phyloP scores from a whole-genome alignment of 2,888 invertebrate species.

The Odiellus spinosus region DNA sequence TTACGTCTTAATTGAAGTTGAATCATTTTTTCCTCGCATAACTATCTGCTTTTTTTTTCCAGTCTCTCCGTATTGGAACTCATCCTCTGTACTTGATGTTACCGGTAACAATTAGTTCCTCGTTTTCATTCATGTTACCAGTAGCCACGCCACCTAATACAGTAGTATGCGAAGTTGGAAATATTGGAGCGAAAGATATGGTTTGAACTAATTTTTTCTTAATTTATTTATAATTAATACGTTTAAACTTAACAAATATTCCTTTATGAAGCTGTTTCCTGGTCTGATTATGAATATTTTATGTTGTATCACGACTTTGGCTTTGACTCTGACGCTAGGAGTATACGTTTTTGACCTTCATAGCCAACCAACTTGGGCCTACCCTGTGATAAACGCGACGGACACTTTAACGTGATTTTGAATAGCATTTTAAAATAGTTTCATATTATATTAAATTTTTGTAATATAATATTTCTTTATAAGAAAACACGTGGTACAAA shows the following conservation, averaged over 20 bases:
- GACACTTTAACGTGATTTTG: no score
- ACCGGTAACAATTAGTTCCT: conserved; percentile 72
- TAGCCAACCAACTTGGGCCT: not conserved
- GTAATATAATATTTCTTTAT: no score
- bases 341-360: not conserved
- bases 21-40: no score
- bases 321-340: not conserved
- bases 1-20: no score
- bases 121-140: conserved; percentile 77
- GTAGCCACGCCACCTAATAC: conserved; percentile 93
- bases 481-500: no score
- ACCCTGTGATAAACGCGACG: no score
- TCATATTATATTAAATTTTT: no score
- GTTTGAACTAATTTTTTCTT: conserved; percentile 28
- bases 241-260: no score
- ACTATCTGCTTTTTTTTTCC: no score
- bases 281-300: not conserved
- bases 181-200: conserved; percentile 62
- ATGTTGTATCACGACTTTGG: not conserved
- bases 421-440: no score
- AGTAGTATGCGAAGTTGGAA: conserved; percentile 68
- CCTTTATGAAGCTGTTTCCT: not conserved
- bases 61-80: conserved; percentile 27
- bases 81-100: conserved; percentile 81
- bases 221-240: no score